Evolutionary conservation across 2,888 invertebrate genomes (phyloP).

Genomic region (Eristalis intricaria): DNA sequence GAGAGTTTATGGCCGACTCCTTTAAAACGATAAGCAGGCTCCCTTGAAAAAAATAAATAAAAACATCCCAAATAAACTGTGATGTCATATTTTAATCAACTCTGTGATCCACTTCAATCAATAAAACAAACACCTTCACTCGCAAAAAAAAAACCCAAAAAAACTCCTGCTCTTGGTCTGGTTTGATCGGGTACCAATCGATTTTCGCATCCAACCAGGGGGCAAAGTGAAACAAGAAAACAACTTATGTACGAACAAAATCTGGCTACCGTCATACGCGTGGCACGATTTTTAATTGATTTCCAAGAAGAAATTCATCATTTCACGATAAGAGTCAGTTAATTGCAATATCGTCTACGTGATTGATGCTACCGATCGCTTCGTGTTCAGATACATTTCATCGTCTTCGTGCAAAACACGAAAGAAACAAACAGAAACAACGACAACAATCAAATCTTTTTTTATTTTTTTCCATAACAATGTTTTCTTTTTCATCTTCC

Average conservation of each 20-base stretch:
- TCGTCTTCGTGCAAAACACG: not conserved
- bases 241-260: not conserved
- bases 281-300: slow-evolving; percentile 47
- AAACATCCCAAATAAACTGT: not conserved
- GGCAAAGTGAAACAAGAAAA: slow-evolving; percentile 4
- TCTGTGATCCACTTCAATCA: slow-evolving; percentile 8
- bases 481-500: not conserved
- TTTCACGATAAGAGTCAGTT: slow-evolving; percentile 37
- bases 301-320: slow-evolving; percentile 46
- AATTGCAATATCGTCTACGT: slow-evolving; percentile 56
- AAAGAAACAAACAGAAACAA: not conserved
- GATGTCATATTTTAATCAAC: not conserved
- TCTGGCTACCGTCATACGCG: slow-evolving; percentile 49
- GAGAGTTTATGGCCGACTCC: not conserved
- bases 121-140: not conserved
- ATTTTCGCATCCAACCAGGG: not conserved
- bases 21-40: not conserved
- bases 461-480: not conserved
- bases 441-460: not conserved
- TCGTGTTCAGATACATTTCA: not conserved
- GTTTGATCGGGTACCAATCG: not conserved
- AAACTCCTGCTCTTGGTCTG: not conserved
- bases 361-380: slow-evolving; percentile 51
- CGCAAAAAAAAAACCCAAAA: no score
- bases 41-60: not conserved